Percentiles rank a stretch among this genome's conserved stretches.
Conservation (phyloP, 1,140 invertebrate species). For the Notospermus geniculatus region DNA sequence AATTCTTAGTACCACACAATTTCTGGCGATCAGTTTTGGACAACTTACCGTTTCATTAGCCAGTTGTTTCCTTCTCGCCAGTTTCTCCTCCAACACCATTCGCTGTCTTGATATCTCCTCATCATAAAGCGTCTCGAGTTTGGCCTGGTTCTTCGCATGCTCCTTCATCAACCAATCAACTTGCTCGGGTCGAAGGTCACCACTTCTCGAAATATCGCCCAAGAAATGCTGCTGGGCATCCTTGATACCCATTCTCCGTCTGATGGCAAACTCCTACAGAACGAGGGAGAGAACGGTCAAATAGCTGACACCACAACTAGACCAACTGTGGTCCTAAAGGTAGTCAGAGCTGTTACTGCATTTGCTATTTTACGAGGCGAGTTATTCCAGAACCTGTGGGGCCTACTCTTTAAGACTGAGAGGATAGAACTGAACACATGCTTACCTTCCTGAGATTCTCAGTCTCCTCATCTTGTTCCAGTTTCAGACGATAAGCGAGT, state of each 20-base stretch:
- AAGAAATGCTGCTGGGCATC: slow-evolving; percentile 40
- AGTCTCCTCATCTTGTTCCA: slow-evolving; percentile 51
- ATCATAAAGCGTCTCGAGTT: slow-evolving; percentile 44
- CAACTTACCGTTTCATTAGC: slow-evolving; percentile 43
- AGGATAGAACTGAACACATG: too few species aligned
- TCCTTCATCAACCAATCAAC: slow-evolving; percentile 50
- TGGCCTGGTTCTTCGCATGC: slow-evolving; percentile 42
- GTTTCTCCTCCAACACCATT: slow-evolving; percentile 50
- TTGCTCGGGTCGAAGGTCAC: slow-evolving; percentile 38
- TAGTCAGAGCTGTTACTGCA: too few species aligned
- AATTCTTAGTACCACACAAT: neutral
- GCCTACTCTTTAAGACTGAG: too few species aligned
- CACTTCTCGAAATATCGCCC: slow-evolving; percentile 29
- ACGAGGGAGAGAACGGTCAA: neutral
- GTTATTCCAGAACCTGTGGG: too few species aligned
- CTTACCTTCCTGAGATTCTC: slow-evolving; percentile 51
- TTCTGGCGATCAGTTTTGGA: neutral
- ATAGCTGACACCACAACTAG: neutral
- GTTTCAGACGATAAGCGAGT: slow-evolving; percentile 41
- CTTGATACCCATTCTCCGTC: slow-evolving; percentile 43
- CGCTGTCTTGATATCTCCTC: slow-evolving; percentile 50
- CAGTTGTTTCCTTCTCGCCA: slow-evolving; percentile 40
- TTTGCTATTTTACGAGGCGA: too few species aligned
- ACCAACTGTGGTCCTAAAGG: too few species aligned
- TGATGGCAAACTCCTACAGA: slow-evolving; percentile 46